Conservation (phyloP, 2,113 vertebrate genomes). For the Engraulis encrasicolus region DNA sequence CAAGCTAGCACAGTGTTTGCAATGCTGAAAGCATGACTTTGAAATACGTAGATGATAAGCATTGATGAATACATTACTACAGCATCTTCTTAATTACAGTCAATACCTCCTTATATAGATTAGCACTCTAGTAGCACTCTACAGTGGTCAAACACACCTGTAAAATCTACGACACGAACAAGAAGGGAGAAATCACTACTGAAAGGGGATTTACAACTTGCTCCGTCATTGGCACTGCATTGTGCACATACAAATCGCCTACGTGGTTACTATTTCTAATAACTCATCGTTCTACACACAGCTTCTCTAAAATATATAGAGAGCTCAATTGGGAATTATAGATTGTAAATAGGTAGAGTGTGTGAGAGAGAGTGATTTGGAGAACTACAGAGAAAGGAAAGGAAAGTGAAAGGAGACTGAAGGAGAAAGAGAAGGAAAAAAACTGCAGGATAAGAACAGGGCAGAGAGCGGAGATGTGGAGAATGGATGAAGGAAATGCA, state of each 20-base stretch:
- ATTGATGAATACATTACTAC: neutral
- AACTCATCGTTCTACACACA: neutral
- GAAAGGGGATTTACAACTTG: neutral
- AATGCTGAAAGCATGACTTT: neutral
- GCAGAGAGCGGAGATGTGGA: neutral
- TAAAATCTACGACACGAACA: neutral
- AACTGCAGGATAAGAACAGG: neutral
- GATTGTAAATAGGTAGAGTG: conserved; percentile 5
- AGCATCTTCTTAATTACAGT: neutral
- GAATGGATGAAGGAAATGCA: neutral
- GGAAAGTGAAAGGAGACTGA: conserved; percentile 20
- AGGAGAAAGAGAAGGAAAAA: conserved; percentile 11
- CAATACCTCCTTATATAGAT: neutral
- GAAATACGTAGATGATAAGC: neutral
- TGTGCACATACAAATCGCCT: neutral
- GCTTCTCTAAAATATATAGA: neutral
- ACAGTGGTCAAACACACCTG: conserved; percentile 8
- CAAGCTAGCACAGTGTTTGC: neutral
- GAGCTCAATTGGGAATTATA: neutral
- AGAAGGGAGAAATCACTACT: neutral
- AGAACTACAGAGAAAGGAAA: conserved; percentile 1
- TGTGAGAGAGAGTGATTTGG: neutral
- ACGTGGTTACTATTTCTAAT: neutral
- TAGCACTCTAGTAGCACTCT: neutral
- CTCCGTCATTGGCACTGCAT: neutral